Conservation (phyloP, 2,113 vertebrate species). For the Phycodurus eques region DNA sequence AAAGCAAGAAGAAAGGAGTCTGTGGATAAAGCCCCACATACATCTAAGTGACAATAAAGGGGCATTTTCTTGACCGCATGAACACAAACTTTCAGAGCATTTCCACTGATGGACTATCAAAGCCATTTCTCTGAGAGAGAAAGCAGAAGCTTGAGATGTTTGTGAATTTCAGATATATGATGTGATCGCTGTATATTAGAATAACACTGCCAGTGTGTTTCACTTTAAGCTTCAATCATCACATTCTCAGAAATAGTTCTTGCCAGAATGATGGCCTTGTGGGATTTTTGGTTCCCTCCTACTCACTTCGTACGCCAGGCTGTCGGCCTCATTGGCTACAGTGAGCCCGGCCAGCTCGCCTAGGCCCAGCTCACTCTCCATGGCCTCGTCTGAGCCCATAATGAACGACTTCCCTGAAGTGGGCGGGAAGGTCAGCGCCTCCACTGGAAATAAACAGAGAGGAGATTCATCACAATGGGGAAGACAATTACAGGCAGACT, state of each 20-base stretch:
- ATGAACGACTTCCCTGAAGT: conserved; percentile 96
- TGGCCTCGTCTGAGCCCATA: conserved; percentile 89
- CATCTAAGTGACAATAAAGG: background rate
- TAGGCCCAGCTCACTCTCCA: conserved; percentile 92
- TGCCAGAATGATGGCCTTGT: background rate
- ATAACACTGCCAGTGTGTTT: background rate
- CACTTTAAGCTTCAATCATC: background rate
- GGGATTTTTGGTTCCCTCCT: conserved; percentile 1
- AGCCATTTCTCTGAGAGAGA: conserved; percentile 7
- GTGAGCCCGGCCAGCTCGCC: conserved; percentile 96
- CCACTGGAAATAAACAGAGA: conserved; percentile 72
- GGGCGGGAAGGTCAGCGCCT: conserved; percentile 93
- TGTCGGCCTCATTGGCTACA: conserved; percentile 96
- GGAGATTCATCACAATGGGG: background rate
- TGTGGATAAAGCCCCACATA: background rate
- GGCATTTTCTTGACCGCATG: background rate
- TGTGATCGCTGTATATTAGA: background rate
- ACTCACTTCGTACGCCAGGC: conserved; percentile 91
- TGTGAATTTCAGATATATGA: background rate
- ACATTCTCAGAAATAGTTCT: conserved; percentile 10
- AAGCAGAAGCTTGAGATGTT: conserved; percentile 19
- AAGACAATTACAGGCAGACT: background rate
- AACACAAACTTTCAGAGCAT: background rate
- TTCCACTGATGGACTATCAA: background rate
- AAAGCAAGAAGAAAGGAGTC: background rate